Percentiles rank a stretch among this genome's conserved stretches.
Evolutionary conservation across 2,797 vertebrate species (phyloP).

Genomic region (Pangasius mekongensis): DNA sequence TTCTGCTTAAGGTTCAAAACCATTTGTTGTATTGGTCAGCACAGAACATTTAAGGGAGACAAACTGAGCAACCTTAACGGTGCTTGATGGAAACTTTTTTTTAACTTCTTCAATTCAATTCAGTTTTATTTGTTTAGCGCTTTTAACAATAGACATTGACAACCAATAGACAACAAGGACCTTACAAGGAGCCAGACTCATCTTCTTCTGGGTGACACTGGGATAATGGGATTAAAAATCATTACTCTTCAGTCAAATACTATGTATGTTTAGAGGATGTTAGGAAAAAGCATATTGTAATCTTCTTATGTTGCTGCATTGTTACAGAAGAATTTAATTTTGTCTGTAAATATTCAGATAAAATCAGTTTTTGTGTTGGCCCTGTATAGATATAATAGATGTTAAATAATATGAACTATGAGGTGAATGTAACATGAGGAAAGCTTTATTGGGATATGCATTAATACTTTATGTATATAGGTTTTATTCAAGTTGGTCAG

Average conservation of each 20-base stretch:
- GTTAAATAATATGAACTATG: not conserved
- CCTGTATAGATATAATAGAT: not conserved
- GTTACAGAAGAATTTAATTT: not conserved
- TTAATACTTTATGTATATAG: not conserved
- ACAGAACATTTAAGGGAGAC: not conserved
- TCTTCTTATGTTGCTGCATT: not conserved
- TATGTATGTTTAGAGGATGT: not conserved
- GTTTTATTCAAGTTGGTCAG: not conserved
- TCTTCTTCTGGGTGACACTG: not conserved
- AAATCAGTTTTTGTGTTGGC: not conserved
- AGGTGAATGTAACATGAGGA: not conserved
- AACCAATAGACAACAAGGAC: not conserved
- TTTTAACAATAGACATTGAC: not conserved
- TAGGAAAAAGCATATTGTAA: not conserved
- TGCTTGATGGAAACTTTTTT: not conserved
- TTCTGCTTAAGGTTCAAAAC: not conserved
- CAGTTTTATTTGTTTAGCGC: not conserved
- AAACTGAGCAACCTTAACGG: not conserved
- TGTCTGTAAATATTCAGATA: not conserved
- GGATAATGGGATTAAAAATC: not conserved
- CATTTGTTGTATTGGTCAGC: not conserved
- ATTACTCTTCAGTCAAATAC: not conserved
- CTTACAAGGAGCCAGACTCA: not conserved
- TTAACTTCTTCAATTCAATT: not conserved
- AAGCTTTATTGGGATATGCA: constrained; percentile 1